A percentile compares a stretch with the other conserved stretches of the same genome.
Evolutionary conservation across 2,888 invertebrate genomes (phyloP).

Genomic region (Apoderus coryli): DNA sequence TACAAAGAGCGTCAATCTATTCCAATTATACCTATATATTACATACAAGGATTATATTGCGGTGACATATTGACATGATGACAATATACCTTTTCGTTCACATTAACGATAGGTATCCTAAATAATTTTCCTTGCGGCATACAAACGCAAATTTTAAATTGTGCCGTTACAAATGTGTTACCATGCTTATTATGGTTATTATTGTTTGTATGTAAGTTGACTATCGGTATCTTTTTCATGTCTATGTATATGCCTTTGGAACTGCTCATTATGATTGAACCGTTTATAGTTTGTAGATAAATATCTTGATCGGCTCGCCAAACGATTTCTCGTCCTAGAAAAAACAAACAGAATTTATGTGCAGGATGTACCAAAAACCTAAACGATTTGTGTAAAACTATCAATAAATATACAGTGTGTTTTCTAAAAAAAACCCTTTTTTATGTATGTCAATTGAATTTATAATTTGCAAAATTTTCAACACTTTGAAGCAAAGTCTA

Average conservation of each 20-base stretch:
- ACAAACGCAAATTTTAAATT: slow-evolving; percentile 80
- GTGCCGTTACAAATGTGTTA: slow-evolving; percentile 36
- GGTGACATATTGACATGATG: slow-evolving; percentile 42
- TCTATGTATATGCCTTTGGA: slow-evolving; percentile 59
- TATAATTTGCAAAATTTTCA: no score
- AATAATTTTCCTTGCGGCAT: slow-evolving; percentile 81
- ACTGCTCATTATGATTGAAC: slow-evolving; percentile 53
- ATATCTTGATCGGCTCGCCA: slow-evolving; percentile 72
- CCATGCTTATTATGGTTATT: no score
- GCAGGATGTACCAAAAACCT: no score
- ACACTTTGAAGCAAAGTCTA: no score
- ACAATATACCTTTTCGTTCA: slow-evolving; percentile 40
- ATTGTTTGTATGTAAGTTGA: slow-evolving; percentile 31
- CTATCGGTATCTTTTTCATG: slow-evolving; percentile 55
- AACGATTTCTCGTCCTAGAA: slow-evolving; percentile 38
- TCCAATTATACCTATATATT: no score
- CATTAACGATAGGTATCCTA: slow-evolving; percentile 54
- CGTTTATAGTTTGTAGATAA: slow-evolving; percentile 59
- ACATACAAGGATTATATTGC: slow-evolving; percentile 50
- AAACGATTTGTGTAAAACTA: no score
- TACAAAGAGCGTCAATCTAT: no score
- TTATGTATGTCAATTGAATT: no score
- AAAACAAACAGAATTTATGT: no score
- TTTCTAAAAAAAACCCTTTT: no score
- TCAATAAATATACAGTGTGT: no score